These are phyloP conservation scores for Euglossa dilemma DNA, from an alignment of 1,140 invertebrate genomes.

Conservation along the genomic window DNA sequence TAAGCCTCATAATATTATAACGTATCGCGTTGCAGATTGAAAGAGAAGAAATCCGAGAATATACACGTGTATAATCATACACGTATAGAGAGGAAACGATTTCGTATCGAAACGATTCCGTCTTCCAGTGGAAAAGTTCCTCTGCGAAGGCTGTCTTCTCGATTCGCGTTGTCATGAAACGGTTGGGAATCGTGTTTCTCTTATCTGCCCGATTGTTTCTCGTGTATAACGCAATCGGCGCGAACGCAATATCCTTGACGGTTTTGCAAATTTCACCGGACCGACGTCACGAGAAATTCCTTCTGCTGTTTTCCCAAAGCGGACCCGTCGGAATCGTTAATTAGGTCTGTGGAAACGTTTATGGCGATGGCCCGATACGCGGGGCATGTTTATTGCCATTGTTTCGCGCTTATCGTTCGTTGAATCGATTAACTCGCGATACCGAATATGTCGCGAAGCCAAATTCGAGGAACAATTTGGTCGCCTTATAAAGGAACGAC, in stretches of 20 bases:
- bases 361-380: background rate
- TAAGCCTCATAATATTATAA: background rate
- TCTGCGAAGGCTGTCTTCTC: background rate
- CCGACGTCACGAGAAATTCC: constrained; percentile 24
- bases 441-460: background rate
- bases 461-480: background rate
- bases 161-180: background rate
- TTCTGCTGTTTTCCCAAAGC: background rate
- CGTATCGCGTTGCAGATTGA: background rate
- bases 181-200: background rate
- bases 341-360: background rate
- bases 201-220: constrained; percentile 11
- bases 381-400: background rate
- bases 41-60: background rate
- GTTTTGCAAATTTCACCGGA: constrained; percentile 6
- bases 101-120: background rate
- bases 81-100: background rate
- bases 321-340: background rate
- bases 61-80: background rate
- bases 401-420: background rate
- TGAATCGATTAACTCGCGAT: background rate
- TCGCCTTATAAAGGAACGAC: background rate
- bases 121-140: background rate
- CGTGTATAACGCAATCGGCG: background rate
- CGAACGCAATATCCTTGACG: constrained; percentile 9